Conservation (phyloP, 1,140 invertebrate species). For the Zaprionus africanus region DNA sequence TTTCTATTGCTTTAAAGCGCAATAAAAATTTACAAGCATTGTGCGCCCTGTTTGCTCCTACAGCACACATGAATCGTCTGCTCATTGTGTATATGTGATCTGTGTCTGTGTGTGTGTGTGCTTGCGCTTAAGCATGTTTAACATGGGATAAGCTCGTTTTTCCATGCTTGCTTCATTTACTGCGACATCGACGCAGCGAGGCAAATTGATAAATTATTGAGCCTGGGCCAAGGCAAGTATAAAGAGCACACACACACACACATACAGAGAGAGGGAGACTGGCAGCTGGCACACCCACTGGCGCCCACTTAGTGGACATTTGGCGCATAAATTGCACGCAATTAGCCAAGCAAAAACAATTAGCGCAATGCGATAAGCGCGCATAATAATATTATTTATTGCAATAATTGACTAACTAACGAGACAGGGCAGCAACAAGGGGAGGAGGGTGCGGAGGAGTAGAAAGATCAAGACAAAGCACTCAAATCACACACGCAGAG, state of each 20-base stretch:
- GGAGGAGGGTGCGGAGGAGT: neutral
- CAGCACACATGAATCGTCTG: constrained; percentile 13
- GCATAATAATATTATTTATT: constrained; percentile 54
- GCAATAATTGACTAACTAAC: constrained; percentile 36
- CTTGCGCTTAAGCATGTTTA: constrained; percentile 66
- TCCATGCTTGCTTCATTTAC: constrained; percentile 68
- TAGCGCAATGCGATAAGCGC: constrained; percentile 65
- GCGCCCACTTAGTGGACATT: constrained; percentile 30
- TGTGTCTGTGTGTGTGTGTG: constrained; percentile 29
- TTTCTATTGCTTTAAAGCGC: constrained; percentile 69
- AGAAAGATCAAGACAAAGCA: neutral
- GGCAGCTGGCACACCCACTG: neutral
- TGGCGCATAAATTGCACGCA: constrained; percentile 61
- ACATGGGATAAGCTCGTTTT: constrained; percentile 72
- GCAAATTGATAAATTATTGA: constrained; percentile 80
- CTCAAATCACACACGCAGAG: constrained; percentile 4
- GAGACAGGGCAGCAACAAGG: neutral
- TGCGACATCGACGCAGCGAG: constrained; percentile 14
- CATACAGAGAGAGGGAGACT: too few relatives aligned
- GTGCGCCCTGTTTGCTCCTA: constrained; percentile 29
- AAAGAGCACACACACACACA: constrained; percentile 1
- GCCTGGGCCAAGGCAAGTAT: neutral
- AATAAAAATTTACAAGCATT: constrained; percentile 69
- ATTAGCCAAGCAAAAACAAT: constrained; percentile 66
- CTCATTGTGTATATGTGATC: neutral